Evolutionary conservation across 2,888 invertebrate species (phyloP).

Genomic region (Drosophila ustulata): DNA sequence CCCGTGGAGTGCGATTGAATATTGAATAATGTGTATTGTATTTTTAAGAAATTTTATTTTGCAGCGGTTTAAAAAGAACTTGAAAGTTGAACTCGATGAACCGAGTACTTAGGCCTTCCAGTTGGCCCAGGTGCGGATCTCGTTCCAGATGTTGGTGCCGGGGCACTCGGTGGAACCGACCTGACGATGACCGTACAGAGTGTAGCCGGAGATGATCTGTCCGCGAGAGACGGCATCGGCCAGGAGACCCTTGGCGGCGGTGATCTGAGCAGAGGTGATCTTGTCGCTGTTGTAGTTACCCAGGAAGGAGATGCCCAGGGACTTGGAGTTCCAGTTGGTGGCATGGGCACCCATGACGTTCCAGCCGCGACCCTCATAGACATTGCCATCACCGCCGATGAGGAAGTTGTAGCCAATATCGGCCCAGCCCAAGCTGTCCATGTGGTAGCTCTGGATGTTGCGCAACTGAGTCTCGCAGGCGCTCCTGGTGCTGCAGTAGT

Average conservation of each 20-base stretch:
- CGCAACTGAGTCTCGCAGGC: conserved; percentile 76
- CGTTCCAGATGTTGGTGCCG: conserved; percentile 78
- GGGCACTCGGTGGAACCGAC: conserved; percentile 81
- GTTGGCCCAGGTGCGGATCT: conserved; percentile 81
- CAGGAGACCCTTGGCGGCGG: conserved; percentile 70
- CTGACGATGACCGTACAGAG: conserved; percentile 81
- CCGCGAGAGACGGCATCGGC: conserved; percentile 71
- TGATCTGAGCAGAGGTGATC: conserved; percentile 68
- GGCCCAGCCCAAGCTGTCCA: conserved; percentile 76
- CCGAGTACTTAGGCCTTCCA: conserved; percentile 70
- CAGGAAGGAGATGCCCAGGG: conserved; percentile 82
- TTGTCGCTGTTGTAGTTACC: conserved; percentile 76
- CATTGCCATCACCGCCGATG: conserved; percentile 82
- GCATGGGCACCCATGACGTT: conserved; percentile 81
- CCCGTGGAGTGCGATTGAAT: conserved; percentile 7
- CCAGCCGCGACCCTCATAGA: conserved; percentile 83
- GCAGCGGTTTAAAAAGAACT: conserved; percentile 15
- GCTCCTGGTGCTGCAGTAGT: conserved; percentile 71
- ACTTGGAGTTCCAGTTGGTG: conserved; percentile 78
- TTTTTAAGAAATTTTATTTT: conserved; percentile 42
- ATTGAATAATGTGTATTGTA: conserved; percentile 33
- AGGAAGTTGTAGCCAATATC: conserved; percentile 83
- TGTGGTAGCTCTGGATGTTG: conserved; percentile 81
- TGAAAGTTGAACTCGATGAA: neutral
- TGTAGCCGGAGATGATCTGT: conserved; percentile 74